A percentile compares a stretch with the other conserved stretches of the same genome.
phyloP scores from a whole-genome alignment of 2,888 invertebrate species.

The Agapostemon virescens region DNA sequence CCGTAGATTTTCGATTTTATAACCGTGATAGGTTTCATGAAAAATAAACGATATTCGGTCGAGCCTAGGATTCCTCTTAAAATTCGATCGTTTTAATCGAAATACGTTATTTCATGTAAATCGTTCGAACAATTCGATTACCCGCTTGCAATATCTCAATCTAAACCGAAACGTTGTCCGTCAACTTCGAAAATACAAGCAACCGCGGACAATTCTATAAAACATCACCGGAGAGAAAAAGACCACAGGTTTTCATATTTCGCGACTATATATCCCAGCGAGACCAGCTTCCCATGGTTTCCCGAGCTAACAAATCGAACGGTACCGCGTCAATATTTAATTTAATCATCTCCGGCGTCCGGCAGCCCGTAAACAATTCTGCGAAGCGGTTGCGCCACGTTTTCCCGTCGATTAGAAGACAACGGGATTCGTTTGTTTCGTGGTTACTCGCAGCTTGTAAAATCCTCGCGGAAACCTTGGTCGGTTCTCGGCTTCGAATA shows the following conservation, averaged over 20 bases:
- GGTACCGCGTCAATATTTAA: slow-evolving; percentile 7
- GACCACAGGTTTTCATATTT: neutral
- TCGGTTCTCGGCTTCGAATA: neutral
- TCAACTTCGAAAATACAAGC: neutral
- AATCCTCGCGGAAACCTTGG: neutral
- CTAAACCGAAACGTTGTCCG: neutral
- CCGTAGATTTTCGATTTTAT: neutral
- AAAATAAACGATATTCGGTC: neutral
- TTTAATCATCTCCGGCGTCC: neutral
- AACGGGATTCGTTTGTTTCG: slow-evolving; percentile 13
- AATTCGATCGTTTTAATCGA: neutral
- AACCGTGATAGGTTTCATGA: neutral
- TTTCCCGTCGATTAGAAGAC: slow-evolving; percentile 11
- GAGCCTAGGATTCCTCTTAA: neutral
- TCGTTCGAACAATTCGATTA: neutral
- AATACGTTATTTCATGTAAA: neutral
- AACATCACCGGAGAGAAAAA: neutral
- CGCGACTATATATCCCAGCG: too few species aligned
- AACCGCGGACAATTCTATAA: slow-evolving; percentile 1
- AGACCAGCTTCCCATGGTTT: neutral
- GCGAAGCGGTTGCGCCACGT: neutral
- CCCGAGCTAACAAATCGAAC: neutral
- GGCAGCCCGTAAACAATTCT: neutral
- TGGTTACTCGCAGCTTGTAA: neutral
- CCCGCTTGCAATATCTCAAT: neutral